A percentile compares a stretch with the other conserved stretches of the same genome.
Conservation (phyloP, 1,140 invertebrate genomes). For the Sarcophaga peregrina region DNA sequence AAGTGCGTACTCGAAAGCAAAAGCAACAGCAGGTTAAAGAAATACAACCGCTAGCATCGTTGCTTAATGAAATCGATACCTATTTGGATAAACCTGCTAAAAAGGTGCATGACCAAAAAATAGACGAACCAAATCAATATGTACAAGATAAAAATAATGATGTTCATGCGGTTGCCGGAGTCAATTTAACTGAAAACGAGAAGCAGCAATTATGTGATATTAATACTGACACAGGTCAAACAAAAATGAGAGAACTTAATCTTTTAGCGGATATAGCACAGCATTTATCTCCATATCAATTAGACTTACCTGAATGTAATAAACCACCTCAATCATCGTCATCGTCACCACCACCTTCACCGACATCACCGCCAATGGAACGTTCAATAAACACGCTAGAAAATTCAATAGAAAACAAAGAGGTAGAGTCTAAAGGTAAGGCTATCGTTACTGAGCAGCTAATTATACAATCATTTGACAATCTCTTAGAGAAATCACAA, state of each 20-base stretch:
- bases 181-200: too few relatives aligned
- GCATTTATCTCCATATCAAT: slow-evolving; percentile 20
- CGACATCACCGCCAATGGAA: background rate
- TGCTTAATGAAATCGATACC: background rate
- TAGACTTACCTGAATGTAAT: background rate
- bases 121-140: background rate
- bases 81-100: background rate
- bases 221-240: background rate
- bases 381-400: too few relatives aligned
- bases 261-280: slow-evolving; percentile 22
- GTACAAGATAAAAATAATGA: background rate
- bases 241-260: slow-evolving; percentile 26
- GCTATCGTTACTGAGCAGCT: background rate
- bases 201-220: background rate
- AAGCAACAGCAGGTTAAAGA: background rate
- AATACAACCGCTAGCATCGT: background rate
- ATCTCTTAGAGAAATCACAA: background rate
- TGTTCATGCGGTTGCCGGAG: background rate
- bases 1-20: background rate
- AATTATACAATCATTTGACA: background rate
- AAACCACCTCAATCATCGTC: background rate
- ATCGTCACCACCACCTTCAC: background rate
- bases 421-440: background rate
- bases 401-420: too few relatives aligned
- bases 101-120: background rate